Evolutionary conservation across 53 echinoderm and acorn worm species (phyloP).

Genomic region (Echinarachnius parma): DNA sequence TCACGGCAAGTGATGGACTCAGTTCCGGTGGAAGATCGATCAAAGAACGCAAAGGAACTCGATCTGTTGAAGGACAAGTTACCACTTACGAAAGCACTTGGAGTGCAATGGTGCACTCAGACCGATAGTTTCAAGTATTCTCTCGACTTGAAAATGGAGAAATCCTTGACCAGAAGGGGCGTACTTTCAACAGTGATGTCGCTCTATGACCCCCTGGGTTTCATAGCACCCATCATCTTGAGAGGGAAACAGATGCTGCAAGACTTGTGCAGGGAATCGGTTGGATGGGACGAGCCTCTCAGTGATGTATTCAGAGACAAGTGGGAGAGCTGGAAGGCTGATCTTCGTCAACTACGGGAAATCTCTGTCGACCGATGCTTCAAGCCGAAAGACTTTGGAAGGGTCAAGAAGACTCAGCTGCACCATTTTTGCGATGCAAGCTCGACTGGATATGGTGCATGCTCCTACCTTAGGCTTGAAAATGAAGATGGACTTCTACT

Average conservation of each 20-base stretch:
- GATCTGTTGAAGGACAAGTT: slow-evolving; percentile 40
- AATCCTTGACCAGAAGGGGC: slow-evolving; percentile 57
- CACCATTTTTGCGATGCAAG: slow-evolving; percentile 72
- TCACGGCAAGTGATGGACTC: slow-evolving; percentile 48
- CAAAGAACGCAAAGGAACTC: slow-evolving; percentile 40
- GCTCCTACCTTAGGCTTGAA: slow-evolving; percentile 21
- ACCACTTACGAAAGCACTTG: slow-evolving; percentile 51
- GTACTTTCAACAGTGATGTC: slow-evolving; percentile 63
- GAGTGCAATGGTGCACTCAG: slow-evolving; percentile 61
- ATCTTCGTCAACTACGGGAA: slow-evolving; percentile 27
- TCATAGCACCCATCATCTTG: slow-evolving; percentile 49
- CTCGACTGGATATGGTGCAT: slow-evolving; percentile 30
- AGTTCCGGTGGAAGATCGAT: slow-evolving; percentile 50
- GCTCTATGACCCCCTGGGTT: slow-evolving; percentile 63
- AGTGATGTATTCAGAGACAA: slow-evolving; percentile 32
- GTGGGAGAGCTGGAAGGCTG: slow-evolving; percentile 48
- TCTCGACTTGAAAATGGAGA: slow-evolving; percentile 38
- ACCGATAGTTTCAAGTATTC: slow-evolving; percentile 64
- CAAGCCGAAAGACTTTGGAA: slow-evolving; percentile 38
- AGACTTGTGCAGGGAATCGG: slow-evolving; percentile 38
- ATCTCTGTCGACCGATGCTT: slow-evolving; percentile 41
- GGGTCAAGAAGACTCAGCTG: slow-evolving; percentile 20
- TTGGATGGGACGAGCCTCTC: slow-evolving; percentile 64
- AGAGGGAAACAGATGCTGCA: slow-evolving; percentile 66
- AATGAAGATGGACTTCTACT: slow-evolving; percentile 29